Evolutionary conservation across 2,797 vertebrate species (phyloP).

Genomic region (Allobates femoralis): DNA sequence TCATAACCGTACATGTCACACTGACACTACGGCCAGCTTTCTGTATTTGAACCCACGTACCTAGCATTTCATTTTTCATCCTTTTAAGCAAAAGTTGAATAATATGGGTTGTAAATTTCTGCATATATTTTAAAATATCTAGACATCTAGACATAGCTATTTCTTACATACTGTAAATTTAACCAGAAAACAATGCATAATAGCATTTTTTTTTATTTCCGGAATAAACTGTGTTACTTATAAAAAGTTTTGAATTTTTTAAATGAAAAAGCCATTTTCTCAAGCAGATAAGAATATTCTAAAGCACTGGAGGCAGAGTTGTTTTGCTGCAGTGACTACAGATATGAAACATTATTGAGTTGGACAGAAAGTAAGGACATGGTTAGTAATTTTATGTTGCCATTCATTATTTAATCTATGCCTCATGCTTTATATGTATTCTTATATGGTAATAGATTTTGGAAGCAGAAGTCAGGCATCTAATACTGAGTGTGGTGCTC

Average conservation of each 20-base stretch:
- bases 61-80: no score
- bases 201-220: neutral
- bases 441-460: neutral
- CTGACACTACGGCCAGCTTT: no score
- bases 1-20: no score
- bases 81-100: no score
- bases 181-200: neutral
- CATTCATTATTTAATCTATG: slow-evolving; percentile 9
- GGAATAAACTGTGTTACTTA: neutral
- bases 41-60: no score
- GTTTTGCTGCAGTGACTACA: slow-evolving; percentile 12
- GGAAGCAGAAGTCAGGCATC: neutral
- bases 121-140: no score
- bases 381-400: slow-evolving; percentile 6
- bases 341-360: slow-evolving; percentile 8
- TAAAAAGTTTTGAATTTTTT: neutral
- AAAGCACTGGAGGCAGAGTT: slow-evolving; percentile 1
- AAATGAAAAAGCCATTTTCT: neutral
- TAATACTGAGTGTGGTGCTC: neutral
- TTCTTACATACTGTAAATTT: neutral
- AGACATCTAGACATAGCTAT: neutral
- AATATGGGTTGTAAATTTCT: no score
- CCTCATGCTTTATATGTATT: neutral
- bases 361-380: slow-evolving; percentile 8
- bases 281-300: neutral